A percentile compares a stretch with the other conserved stretches of the same genome.
phyloP scores from a whole-genome alignment of 2,888 invertebrate species.

The Nezara viridula region DNA sequence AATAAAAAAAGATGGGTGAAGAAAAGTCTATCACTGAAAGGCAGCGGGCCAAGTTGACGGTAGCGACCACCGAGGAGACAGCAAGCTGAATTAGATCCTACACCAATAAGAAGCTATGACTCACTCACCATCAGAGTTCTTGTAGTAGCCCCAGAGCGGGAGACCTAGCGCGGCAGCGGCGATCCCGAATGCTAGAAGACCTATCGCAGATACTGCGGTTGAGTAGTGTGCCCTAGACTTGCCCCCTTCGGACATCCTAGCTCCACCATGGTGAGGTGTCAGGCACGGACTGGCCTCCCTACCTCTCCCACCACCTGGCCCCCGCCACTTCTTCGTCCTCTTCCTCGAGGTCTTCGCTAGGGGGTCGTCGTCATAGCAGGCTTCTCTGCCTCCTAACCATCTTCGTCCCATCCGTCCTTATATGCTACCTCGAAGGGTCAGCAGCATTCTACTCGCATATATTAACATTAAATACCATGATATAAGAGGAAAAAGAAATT shows the following conservation, averaged over 20 bases:
- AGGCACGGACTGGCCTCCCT: slow-evolving; percentile 57
- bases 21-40: neutral
- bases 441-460: no score
- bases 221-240: slow-evolving; percentile 74
- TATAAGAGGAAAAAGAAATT: no score
- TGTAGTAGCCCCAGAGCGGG: slow-evolving; percentile 90
- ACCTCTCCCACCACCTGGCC: slow-evolving; percentile 49
- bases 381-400: no score
- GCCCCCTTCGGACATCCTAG: slow-evolving; percentile 63
- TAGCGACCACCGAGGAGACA: no score
- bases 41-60: neutral
- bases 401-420: neutral
- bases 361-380: neutral
- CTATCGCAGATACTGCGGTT: slow-evolving; percentile 78
- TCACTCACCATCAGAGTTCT: slow-evolving; percentile 78
- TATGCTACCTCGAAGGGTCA: no score
- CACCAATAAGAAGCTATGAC: slow-evolving; percentile 67
- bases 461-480: no score
- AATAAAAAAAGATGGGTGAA: neutral
- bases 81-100: neutral
- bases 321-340: slow-evolving; percentile 40
- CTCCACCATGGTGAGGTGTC: slow-evolving; percentile 57
- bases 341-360: neutral
- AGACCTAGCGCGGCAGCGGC: slow-evolving; percentile 87
- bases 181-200: slow-evolving; percentile 84